These are phyloP conservation scores for Tigriopus californicus DNA, from an alignment of 2,888 invertebrate genomes.

Conservation along the genomic window DNA sequence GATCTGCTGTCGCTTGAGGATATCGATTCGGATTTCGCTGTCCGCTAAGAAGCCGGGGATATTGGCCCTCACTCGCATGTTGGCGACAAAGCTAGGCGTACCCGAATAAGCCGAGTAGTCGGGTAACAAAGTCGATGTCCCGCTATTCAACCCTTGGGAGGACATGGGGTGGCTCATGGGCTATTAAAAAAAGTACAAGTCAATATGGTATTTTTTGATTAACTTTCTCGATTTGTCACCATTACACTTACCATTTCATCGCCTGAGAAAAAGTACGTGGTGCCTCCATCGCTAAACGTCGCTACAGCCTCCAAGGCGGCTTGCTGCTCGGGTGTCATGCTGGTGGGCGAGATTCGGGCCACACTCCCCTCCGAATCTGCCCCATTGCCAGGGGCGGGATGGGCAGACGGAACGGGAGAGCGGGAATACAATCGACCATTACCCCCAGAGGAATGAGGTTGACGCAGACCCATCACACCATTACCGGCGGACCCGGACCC, in stretches of 20 bases:
- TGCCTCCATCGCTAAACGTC: conserved; percentile 43
- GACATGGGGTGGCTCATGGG: too few species aligned
- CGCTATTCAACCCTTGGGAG: too few species aligned
- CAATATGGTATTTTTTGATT: too few species aligned
- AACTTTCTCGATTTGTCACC: too few species aligned
- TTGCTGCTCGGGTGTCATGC: background rate
- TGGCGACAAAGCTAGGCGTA: conserved; percentile 39
- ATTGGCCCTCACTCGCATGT: conserved; percentile 24
- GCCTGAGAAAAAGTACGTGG: conserved; percentile 65
- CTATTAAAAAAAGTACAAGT: too few species aligned
- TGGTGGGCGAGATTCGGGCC: background rate
- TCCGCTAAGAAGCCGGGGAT: background rate
- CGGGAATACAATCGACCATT: background rate
- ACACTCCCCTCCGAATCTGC: background rate
- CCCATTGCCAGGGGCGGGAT: background rate
- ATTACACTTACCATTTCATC: conserved; percentile 23
- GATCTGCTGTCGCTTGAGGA: conserved; percentile 9
- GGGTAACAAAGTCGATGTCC: conserved; percentile 23
- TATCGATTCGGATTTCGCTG: background rate
- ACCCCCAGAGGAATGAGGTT: background rate
- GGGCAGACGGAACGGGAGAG: background rate
- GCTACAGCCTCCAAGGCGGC: background rate
- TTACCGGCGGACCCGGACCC: too few species aligned
- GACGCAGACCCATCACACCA: too few species aligned
- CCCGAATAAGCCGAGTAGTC: conserved; percentile 42